Evolutionary conservation across 1,140 invertebrate species (phyloP), one percentile per base, ranked within the genome.

Genomic region (Panulirus ornatus): DNA sequence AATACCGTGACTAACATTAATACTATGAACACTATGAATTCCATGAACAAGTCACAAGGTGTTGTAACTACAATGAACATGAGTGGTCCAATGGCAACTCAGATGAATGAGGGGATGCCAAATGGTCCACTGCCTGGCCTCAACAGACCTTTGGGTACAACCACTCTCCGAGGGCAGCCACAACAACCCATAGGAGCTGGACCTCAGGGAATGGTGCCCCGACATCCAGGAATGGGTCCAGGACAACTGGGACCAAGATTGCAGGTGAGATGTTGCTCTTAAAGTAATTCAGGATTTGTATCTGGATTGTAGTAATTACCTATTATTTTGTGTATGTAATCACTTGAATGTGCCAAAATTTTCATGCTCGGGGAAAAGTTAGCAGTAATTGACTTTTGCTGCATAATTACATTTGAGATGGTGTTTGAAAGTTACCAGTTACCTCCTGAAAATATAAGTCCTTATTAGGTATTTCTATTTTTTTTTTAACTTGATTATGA

Each of bases 1-100:
- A 89, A 82, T 58, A 89, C 78, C 38, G 79, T 89, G 66, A 58
- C 66, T 30, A 89, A 82, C 42, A 89, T 89, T 36, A 89, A 89
- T n/a, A 89, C 79, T 30, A 89, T 89, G 87, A 89, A 83, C 66
- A 83, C 87, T 5, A 89, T 89, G 79, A 88, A 88, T 63, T 88
- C 86, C 63, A 88, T 88, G 78, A 89, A 89, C 44, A 89, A 89
- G 71, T 81, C 87, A 36, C 85, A 88, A 88, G 63, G 83, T 47
- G 87, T 89, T 34, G 87, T 89, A 54, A 89, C 78, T 6, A 82
- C 78, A 54, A 89, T 89, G 87, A 89, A 82, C 79, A 89, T 89
- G 87, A 89, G 42, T 75, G 79, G 79, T 36, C 87, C 87, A 36
- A 83, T 89, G 79, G 86, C 63, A 71, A 47, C 86, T 8, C 86